phyloP scores from a whole-genome alignment of 2,797 vertebrate genomes.

The Diglossa cyanea region DNA sequence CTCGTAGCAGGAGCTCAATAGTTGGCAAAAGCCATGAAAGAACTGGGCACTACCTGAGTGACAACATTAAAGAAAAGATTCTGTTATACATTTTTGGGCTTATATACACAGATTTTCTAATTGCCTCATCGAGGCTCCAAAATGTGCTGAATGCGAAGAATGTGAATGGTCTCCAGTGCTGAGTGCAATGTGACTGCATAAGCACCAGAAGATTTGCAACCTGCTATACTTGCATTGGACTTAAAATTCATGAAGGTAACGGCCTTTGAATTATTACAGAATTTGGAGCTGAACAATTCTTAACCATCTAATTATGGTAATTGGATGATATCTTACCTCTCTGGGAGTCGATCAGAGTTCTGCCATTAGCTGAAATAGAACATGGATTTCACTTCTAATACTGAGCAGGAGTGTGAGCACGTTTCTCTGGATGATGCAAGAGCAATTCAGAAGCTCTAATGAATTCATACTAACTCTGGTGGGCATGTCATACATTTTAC shows the following conservation, averaged over 20 bases:
- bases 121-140: constrained; percentile 11
- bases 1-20: background rate
- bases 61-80: constrained; percentile 1
- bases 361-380: constrained; percentile 23
- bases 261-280: constrained; percentile 26
- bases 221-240: background rate
- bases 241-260: constrained; percentile 38
- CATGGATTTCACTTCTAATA: background rate
- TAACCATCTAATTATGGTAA: constrained; percentile 58
- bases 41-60: background rate
- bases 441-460: constrained; percentile 12
- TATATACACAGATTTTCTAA: constrained; percentile 1
- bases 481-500: background rate
- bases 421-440: background rate
- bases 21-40: background rate
- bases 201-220: constrained; percentile 34
- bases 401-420: background rate
- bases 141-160: constrained; percentile 13
- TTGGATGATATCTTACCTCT: constrained; percentile 9
- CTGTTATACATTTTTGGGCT: background rate
- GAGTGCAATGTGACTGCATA: background rate
- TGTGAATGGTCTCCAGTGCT: background rate
- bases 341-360: constrained; percentile 2
- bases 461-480: background rate
- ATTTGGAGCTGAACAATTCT: constrained; percentile 22